phyloP scores from a whole-genome alignment of 1,140 invertebrate genomes.

The Meloidogyne floridensis region DNA sequence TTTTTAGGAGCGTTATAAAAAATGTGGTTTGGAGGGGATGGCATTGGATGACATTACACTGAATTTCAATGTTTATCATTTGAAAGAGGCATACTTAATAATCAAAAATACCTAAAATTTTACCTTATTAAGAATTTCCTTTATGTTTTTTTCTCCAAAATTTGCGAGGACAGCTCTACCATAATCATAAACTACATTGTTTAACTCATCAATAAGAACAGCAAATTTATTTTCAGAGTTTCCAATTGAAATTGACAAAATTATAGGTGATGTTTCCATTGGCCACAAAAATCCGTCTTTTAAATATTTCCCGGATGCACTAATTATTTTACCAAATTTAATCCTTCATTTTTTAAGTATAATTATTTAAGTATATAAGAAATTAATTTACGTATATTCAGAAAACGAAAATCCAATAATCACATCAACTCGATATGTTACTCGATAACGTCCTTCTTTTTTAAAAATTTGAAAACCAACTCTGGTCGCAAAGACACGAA shows the following conservation, averaged over 20 bases:
- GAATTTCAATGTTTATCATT: too few relatives aligned
- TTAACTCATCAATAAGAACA: background rate
- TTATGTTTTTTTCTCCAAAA: background rate
- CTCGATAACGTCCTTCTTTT: background rate
- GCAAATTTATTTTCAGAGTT: slow-evolving; percentile 5
- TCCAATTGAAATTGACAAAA: background rate
- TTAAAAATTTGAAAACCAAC: background rate
- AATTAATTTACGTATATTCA: too few relatives aligned
- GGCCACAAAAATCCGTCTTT: background rate
- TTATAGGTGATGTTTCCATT: background rate
- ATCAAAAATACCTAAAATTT: too few relatives aligned
- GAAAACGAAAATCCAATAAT: background rate
- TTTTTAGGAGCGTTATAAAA: too few relatives aligned
- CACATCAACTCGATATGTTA: background rate
- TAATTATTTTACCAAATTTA: background rate
- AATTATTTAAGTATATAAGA: too few relatives aligned
- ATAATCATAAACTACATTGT: background rate
- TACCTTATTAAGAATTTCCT: background rate
- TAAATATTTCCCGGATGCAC: background rate
- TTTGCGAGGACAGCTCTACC: background rate
- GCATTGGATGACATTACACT: too few relatives aligned
- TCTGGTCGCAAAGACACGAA: background rate
- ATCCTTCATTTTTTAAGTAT: background rate
- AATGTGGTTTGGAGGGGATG: too few relatives aligned
- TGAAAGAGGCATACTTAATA: too few relatives aligned